These are phyloP conservation scores for Cottus gobio DNA, from an alignment of 2,113 vertebrate species.

Conservation along the genomic window DNA sequence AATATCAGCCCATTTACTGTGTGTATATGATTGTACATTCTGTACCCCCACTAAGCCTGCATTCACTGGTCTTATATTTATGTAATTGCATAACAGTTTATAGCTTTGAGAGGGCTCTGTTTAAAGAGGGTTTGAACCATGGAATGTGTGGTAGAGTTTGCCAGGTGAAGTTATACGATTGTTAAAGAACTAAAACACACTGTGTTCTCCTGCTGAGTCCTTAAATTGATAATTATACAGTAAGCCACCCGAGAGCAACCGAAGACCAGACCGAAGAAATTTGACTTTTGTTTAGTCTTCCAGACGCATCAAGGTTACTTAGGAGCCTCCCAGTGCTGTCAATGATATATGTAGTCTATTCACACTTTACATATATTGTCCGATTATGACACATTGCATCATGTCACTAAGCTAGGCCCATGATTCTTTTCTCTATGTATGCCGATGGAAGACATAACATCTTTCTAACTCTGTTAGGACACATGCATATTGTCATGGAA, in stretches of 20 bases:
- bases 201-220: slow-evolving; percentile 49
- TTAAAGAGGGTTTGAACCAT: slow-evolving; percentile 47
- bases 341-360: slow-evolving; percentile 25
- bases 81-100: slow-evolving; percentile 51
- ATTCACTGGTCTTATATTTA: slow-evolving; percentile 37
- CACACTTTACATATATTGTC: slow-evolving; percentile 24
- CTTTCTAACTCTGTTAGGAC: not conserved
- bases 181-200: slow-evolving; percentile 34
- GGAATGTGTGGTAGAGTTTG: slow-evolving; percentile 47
- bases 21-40: slow-evolving; percentile 30
- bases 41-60: slow-evolving; percentile 34
- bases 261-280: slow-evolving; percentile 40
- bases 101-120: slow-evolving; percentile 54
- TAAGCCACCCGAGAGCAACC: slow-evolving; percentile 40
- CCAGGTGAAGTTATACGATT: slow-evolving; percentile 39
- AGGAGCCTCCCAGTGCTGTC: slow-evolving; percentile 17
- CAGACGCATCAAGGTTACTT: slow-evolving; percentile 35
- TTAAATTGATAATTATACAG: slow-evolving; percentile 65
- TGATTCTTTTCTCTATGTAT: not conserved
- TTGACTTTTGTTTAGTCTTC: slow-evolving; percentile 59
- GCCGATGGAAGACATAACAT: slow-evolving; percentile 3
- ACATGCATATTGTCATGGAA: not conserved
- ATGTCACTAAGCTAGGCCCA: not conserved
- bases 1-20: slow-evolving; percentile 8
- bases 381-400: slow-evolving; percentile 37